Base-by-base conservation (phyloP, 1,140 invertebrate genomes). In the Lordiphosa mommai region DNA sequence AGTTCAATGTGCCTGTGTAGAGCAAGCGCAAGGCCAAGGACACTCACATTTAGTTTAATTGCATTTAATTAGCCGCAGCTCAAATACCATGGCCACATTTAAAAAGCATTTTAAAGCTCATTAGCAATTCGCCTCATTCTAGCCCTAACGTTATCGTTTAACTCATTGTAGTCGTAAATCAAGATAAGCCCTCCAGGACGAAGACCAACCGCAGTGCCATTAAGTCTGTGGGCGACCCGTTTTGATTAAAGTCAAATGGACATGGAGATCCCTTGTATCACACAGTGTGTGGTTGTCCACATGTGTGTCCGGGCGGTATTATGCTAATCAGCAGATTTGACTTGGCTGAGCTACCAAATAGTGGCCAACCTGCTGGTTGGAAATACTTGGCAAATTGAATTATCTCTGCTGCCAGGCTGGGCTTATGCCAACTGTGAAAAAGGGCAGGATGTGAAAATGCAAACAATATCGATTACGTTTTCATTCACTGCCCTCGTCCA, bases 141-240 rank as follows among this genome's bases (percentile, higher is more conserved):
- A 48, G 56, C 36, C 27, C 37, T 63, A 74, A 76, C 72, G 32
- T 74, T 65, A 55, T 63, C 49, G 53, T 36, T 63, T 38, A 29
- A 51, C 59, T 16, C 61, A 67, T 53, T 74, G 57, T 61, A 71
- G 38, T 67, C 76, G 71, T 76, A 71, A 82, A 76, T 80, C 53
- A 71, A 59, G 67, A 43, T 70, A 60, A 80, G 46, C 51, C 41
- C 27, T 37, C 3, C 10, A 40, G 23, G 32, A 29, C 47, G 23
- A 14, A 27, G 61, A 59, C 52, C 72, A 46, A 72, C 68, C 60
- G 49, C 57, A 72, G 53, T 29, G 60, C 20, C 40, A 38, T 48
- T 57, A 33, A 58, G 13, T 40, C 61, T 79, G 69, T 36, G 69
- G 74, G 73, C 58, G 76, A 76, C 76, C 76, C 57, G 76, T 82